Percentiles rank a stretch among this genome's conserved stretches.
phyloP scores from a whole-genome alignment of 2,888 invertebrate species.

The Falcaria lacertinaria region DNA sequence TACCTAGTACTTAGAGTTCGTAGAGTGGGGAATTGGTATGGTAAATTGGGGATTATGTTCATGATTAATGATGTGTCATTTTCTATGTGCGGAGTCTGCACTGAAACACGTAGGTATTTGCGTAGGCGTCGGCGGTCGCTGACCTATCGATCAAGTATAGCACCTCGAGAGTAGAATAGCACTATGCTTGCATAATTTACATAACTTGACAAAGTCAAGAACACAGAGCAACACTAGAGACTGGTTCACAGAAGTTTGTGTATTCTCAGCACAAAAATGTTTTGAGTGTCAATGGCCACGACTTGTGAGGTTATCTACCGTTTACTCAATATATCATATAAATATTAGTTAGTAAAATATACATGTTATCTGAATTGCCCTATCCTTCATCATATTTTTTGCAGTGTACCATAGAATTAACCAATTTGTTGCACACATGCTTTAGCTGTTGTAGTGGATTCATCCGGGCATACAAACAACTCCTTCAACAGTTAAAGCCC shows the following conservation, averaged over 20 bases:
- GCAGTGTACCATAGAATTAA: no score
- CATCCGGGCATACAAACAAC: no score
- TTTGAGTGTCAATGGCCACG: slow-evolving; percentile 41
- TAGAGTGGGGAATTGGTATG: no score
- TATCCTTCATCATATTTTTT: no score
- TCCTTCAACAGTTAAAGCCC: no score
- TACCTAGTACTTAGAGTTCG: no score
- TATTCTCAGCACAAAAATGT: slow-evolving; percentile 38
- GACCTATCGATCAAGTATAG: slow-evolving; percentile 67
- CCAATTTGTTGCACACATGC: no score
- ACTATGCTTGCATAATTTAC: slow-evolving; percentile 65
- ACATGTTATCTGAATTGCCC: no score
- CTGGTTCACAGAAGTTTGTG: slow-evolving; percentile 55
- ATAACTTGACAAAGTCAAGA: slow-evolving; percentile 70
- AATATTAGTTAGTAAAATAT: no score
- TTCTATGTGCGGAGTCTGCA: slow-evolving; percentile 33
- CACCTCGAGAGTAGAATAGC: slow-evolving; percentile 24
- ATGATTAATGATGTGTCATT: slow-evolving; percentile 36
- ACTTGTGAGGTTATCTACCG: slow-evolving; percentile 8
- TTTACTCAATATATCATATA: neutral
- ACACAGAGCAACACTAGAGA: slow-evolving; percentile 62
- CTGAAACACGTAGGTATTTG: slow-evolving; percentile 37
- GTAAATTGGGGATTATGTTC: slow-evolving; percentile 25
- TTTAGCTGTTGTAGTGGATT: no score
- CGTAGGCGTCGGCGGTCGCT: slow-evolving; percentile 59